Evolutionary conservation across 2,797 vertebrate species (phyloP).

Genomic region (Muraenolepis orangiensis): DNA sequence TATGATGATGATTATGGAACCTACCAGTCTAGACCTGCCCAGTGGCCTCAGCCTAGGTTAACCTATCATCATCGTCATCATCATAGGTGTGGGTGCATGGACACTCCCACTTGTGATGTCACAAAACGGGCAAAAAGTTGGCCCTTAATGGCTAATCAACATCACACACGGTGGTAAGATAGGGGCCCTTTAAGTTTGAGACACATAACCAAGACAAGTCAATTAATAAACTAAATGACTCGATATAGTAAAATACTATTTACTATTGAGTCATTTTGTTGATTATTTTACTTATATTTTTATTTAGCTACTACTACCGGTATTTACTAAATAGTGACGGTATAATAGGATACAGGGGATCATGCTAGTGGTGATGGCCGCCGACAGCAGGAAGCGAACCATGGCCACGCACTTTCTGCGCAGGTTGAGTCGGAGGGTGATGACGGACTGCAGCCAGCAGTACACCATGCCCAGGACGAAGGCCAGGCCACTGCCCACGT

Average conservation of each 20-base stretch:
- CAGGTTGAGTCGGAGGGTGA: conserved; percentile 85
- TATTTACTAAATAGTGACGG: too few relatives aligned
- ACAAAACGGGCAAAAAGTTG: too few relatives aligned
- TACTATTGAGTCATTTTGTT: too few relatives aligned
- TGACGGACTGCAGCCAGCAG: conserved; percentile 88
- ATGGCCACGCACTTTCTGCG: conserved; percentile 74
- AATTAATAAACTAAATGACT: neutral
- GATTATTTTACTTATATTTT: too few relatives aligned
- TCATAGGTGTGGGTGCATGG: too few relatives aligned
- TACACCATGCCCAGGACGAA: conserved; percentile 83
- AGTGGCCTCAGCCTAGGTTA: too few relatives aligned
- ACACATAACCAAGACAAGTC: neutral
- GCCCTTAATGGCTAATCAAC: too few relatives aligned
- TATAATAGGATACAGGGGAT: conserved; percentile 86
- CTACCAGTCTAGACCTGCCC: neutral
- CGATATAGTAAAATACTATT: too few relatives aligned
- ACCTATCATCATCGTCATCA: too few relatives aligned
- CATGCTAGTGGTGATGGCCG: conserved; percentile 78
- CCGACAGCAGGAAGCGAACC: conserved; percentile 81
- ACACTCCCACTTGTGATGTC: too few relatives aligned
- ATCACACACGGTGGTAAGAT: too few relatives aligned
- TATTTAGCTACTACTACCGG: too few relatives aligned
- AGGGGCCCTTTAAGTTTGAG: neutral
- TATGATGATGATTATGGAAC: neutral
- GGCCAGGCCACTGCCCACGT: conserved; percentile 78